These are phyloP conservation scores for Cephalophus harveyi DNA, from an alignment of 2,113 vertebrate species.

Conservation along the genomic window DNA sequence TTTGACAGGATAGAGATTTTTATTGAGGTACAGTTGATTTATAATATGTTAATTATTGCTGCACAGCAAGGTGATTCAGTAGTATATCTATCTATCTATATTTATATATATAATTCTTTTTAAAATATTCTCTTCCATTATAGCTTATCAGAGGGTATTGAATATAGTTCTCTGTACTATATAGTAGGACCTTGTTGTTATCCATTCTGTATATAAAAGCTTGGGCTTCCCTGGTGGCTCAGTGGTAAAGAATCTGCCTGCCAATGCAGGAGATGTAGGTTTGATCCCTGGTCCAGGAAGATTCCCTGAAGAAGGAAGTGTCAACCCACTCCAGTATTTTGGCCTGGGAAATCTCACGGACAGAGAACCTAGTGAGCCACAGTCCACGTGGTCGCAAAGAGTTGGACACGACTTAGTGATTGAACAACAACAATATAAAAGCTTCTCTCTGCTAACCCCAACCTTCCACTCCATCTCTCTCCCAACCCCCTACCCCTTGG, in stretches of 20 bases:
- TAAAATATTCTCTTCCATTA: background rate
- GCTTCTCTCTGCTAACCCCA: background rate
- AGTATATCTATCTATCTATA: background rate
- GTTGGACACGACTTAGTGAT: background rate
- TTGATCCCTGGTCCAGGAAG: background rate
- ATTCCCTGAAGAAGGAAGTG: background rate
- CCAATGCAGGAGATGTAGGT: background rate
- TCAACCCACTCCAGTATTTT: background rate
- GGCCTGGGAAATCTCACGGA: background rate
- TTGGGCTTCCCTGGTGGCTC: background rate
- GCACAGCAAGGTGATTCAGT: background rate
- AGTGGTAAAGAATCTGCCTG: background rate
- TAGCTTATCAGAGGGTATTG: background rate
- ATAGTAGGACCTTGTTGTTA: background rate
- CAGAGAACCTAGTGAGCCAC: background rate
- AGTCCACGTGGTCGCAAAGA: background rate
- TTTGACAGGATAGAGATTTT: background rate
- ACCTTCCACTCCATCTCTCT: background rate
- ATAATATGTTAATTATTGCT: background rate
- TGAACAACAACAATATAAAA: background rate
- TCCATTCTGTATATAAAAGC: background rate
- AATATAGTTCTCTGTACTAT: background rate
- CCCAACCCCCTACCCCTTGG: background rate
- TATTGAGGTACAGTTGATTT: background rate
- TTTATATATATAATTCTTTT: background rate